phyloP scores from a whole-genome alignment of 2,888 invertebrate species.

The Caenorhabditis japonica region DNA sequence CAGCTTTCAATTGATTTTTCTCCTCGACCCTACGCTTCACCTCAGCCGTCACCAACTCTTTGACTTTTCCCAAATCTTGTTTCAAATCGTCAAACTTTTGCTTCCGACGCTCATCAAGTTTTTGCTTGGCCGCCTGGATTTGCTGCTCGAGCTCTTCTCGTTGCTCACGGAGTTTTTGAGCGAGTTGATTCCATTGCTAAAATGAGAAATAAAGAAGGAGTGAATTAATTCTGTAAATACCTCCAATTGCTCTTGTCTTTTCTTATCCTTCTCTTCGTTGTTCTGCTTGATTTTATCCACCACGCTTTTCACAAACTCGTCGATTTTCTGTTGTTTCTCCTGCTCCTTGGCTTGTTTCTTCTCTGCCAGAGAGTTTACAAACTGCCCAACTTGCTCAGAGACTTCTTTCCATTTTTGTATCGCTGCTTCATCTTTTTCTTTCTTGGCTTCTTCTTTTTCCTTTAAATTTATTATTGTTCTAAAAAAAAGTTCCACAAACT shows the following conservation, averaged over 20 bases:
- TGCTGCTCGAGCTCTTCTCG: conserved; percentile 44
- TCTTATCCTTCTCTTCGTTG: conserved; percentile 37
- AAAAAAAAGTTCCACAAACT: no score
- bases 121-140: conserved; percentile 44
- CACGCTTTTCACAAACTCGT: conserved; percentile 35
- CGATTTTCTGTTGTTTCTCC: conserved; percentile 47
- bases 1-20: conserved; percentile 42
- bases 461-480: no score
- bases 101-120: conserved; percentile 32
- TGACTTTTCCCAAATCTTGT: conserved; percentile 42
- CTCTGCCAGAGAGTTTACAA: conserved; percentile 21
- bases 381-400: conserved; percentile 29
- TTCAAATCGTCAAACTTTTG: conserved; percentile 50
- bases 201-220: neutral
- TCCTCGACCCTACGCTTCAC: conserved; percentile 44
- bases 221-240: conserved; percentile 11
- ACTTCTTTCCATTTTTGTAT: conserved; percentile 44
- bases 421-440: conserved; percentile 40
- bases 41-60: conserved; percentile 55
- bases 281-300: conserved; percentile 31
- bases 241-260: conserved; percentile 38
- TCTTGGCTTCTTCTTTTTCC: conserved; percentile 32
- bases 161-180: conserved; percentile 44
- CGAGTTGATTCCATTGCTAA: conserved; percentile 49
- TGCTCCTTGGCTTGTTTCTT: conserved; percentile 37